Percentiles rank a stretch among this genome's conserved stretches.
Evolutionary conservation across 2,888 invertebrate genomes (phyloP).

Genomic region (Volucella bombylans): DNA sequence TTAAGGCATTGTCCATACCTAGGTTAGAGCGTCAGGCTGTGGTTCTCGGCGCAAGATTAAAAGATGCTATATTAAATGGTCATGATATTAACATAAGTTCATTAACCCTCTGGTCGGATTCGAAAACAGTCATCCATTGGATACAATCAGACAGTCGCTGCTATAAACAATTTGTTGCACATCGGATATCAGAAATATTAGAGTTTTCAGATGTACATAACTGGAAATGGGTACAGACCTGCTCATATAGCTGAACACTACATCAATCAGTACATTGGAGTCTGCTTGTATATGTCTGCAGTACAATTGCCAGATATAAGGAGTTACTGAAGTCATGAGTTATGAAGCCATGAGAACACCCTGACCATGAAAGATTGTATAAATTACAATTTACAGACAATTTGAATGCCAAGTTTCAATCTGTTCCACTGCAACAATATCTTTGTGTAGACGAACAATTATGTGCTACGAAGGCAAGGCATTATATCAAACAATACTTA

Average conservation of each 20-base stretch:
- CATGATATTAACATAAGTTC: too few relatives aligned
- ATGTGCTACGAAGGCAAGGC: slow-evolving; percentile 9
- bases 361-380: slow-evolving; percentile 19
- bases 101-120: too few relatives aligned
- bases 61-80: too few relatives aligned
- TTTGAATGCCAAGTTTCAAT: neutral
- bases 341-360: slow-evolving; percentile 15
- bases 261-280: slow-evolving; percentile 22
- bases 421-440: slow-evolving; percentile 10
- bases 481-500: slow-evolving; percentile 15
- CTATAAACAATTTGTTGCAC: too few relatives aligned
- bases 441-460: slow-evolving; percentile 21
- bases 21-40: too few relatives aligned
- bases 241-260: slow-evolving; percentile 4
- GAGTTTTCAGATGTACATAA: too few relatives aligned
- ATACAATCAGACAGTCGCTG: too few relatives aligned
- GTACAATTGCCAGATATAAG: slow-evolving; percentile 8
- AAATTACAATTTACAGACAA: slow-evolving; percentile 22
- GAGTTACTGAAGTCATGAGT: slow-evolving; percentile 9
- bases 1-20: too few relatives aligned
- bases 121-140: too few relatives aligned
- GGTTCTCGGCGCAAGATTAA: too few relatives aligned
- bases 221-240: too few relatives aligned
- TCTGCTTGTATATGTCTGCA: slow-evolving; percentile 18
- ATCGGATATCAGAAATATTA: too few relatives aligned